Evolutionary conservation across 2,797 vertebrate genomes (phyloP).

Genomic region (Neosilurus mollespiculum): DNA sequence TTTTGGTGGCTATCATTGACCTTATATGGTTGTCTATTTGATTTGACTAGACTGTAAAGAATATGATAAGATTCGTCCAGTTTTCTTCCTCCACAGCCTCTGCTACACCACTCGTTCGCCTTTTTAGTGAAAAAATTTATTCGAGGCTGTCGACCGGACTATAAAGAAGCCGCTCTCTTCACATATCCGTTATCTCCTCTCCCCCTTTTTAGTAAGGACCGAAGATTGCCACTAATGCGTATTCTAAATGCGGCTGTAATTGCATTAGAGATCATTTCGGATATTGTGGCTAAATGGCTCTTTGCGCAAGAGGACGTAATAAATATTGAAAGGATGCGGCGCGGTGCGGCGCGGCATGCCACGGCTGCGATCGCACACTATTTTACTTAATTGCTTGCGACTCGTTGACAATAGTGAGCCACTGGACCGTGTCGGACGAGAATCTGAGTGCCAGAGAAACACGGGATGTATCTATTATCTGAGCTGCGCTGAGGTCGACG

Average conservation of each 20-base stretch:
- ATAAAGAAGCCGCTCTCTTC: slow-evolving; percentile 19
- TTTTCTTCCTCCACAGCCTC: background rate
- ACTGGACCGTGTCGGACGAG: slow-evolving; percentile 89
- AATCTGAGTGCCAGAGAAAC: slow-evolving; percentile 73
- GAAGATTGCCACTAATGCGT: slow-evolving; percentile 67
- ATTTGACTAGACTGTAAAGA: background rate
- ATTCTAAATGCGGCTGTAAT: slow-evolving; percentile 77
- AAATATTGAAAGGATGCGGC: slow-evolving; percentile 80
- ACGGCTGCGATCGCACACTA: slow-evolving; percentile 73
- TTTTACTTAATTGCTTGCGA: slow-evolving; percentile 97
- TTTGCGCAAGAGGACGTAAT: slow-evolving; percentile 75
- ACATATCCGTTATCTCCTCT: slow-evolving; percentile 59
- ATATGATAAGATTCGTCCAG: background rate
- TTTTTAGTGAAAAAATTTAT: slow-evolving; percentile 36
- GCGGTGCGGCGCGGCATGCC: slow-evolving; percentile 42
- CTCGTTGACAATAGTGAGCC: slow-evolving; percentile 86
- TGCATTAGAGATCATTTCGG: slow-evolving; percentile 74
- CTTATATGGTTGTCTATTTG: background rate
- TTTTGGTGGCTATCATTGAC: too few species aligned
- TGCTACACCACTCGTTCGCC: background rate
- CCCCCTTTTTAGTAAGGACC: slow-evolving; percentile 55
- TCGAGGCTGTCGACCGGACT: slow-evolving; percentile 32
- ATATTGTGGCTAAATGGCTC: slow-evolving; percentile 74
- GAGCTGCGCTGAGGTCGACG: slow-evolving; percentile 81
- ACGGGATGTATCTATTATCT: slow-evolving; percentile 97